These are phyloP conservation scores for Timema podura DNA, from an alignment of 2,888 invertebrate genomes.

Conservation along the genomic window DNA sequence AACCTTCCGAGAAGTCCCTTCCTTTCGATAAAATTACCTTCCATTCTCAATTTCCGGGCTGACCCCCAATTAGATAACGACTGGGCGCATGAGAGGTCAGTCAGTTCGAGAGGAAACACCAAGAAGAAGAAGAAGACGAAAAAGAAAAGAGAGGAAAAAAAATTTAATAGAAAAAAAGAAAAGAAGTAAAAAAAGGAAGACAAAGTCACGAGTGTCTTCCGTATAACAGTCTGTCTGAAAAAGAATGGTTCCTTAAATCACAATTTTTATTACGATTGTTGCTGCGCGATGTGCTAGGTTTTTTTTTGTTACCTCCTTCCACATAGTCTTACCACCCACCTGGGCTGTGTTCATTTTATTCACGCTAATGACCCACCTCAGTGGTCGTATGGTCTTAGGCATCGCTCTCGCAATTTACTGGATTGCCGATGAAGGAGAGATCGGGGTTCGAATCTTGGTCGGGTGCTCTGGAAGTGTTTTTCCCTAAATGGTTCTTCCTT, in stretches of 20 bases:
- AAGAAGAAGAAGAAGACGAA: background rate
- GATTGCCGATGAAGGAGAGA: too few species aligned
- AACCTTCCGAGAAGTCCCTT: constrained; percentile 11
- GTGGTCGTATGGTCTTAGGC: too few species aligned
- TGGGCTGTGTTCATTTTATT: too few species aligned
- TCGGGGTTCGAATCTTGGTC: too few species aligned
- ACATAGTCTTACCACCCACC: too few species aligned
- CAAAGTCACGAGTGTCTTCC: background rate
- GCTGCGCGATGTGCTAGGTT: too few species aligned
- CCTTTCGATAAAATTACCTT: constrained; percentile 25
- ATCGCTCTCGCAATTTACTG: too few species aligned
- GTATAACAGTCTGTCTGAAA: background rate
- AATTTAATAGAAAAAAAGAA: background rate
- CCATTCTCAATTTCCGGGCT: constrained; percentile 24
- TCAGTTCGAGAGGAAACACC: background rate
- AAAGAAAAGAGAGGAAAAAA: background rate
- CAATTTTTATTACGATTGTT: background rate
- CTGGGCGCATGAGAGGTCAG: constrained; percentile 23
- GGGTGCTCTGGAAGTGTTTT: too few species aligned
- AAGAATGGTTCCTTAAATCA: constrained; percentile 8
- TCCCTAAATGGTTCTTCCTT: too few species aligned
- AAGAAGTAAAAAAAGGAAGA: constrained; percentile 6
- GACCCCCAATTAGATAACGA: constrained; percentile 28
- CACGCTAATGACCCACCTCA: too few species aligned
- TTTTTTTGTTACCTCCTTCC: too few species aligned